Evolutionary conservation across 2,888 invertebrate genomes (phyloP), one percentile per base, ranked within the genome.

Genomic region (Microctonus brassicae): DNA sequence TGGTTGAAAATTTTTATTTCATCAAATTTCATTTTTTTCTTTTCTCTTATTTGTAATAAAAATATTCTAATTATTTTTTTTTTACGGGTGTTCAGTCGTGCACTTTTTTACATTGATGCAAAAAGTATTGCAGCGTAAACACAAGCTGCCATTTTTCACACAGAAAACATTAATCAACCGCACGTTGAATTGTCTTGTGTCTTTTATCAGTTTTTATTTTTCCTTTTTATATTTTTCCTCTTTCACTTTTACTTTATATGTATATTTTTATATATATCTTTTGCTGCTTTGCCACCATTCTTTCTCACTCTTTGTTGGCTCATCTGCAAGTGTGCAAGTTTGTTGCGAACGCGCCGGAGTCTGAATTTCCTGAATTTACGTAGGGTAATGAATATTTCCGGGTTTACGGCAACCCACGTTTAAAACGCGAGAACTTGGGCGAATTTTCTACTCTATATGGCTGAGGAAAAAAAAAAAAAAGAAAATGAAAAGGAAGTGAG

Each of bases 81-180:
- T n/a, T n/a, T n/a, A n/a, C n/a, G n/a, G n/a, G n/a, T 53, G 4
- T 20, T 53, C 0, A 9, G 2, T 22, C 17, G 0, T 53, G 1
- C 13, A 2, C 1, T 26, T 22, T 26, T 22, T 11, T 5, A 11
- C 24, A 20, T 34, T 17, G 13, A n/a, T 17, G 4, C 2, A n/a
- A 20, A 20, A 10, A n/a, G 63, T 47, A 13, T 11, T 42, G 63
- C 9, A 36, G 26, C 70, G 77, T 73, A 74, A 76, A 71, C 70
- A 74, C 74, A 70, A 75, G 68, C 61, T 76, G 73, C 75, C 75
- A 83, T 84, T 83, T 83, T 84, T 84, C 81, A 83, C 77, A 74
- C 76, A 72, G 68, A 76, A 75, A 77, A 79, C 81, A 84, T 85
- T 84, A 85, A 85, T 84, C 84, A 83, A 82, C 78, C 77, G 76